Percentiles rank a stretch among this genome's conserved stretches.
phyloP scores from a whole-genome alignment of 2,113 vertebrate genomes.

The Aplodontia rufa region DNA sequence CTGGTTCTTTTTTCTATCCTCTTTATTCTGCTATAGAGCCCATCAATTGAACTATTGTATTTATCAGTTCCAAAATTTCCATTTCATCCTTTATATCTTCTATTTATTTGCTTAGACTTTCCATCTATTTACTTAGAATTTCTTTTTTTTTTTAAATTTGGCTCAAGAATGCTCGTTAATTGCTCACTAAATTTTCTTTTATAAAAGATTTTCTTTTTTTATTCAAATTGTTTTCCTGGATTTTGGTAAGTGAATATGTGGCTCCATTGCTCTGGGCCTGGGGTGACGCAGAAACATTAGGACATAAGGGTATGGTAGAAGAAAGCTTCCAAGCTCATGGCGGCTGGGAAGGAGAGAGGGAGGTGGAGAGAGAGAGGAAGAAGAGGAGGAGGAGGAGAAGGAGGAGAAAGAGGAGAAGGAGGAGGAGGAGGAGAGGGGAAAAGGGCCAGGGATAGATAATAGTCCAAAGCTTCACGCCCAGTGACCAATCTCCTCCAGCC shows the following conservation, averaged over 20 bases:
- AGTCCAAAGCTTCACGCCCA: too few species aligned
- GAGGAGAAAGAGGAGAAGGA: too few species aligned
- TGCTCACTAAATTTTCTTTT: background rate
- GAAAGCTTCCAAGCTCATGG: too few species aligned
- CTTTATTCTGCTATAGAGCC: background rate
- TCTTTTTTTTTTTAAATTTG: background rate
- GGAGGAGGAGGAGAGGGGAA: too few species aligned
- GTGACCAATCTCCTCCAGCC: too few species aligned
- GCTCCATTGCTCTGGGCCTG: too few species aligned
- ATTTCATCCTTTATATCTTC: background rate
- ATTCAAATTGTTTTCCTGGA: background rate
- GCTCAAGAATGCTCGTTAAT: background rate
- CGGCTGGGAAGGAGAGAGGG: too few species aligned
- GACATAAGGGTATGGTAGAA: too few species aligned
- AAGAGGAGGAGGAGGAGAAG: too few species aligned
- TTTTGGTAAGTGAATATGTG: background rate
- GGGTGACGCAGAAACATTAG: too few species aligned
- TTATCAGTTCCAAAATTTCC: slow-evolving; percentile 8
- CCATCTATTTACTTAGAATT: background rate
- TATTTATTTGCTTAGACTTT: background rate
- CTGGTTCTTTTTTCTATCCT: background rate
- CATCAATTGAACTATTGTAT: background rate
- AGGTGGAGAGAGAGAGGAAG: too few species aligned
- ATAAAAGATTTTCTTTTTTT: background rate
- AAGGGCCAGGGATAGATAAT: too few species aligned